Evolutionary conservation across 2,888 invertebrate species (phyloP), one percentile per base, ranked within the genome.

Genomic region (Clostera curtula): DNA sequence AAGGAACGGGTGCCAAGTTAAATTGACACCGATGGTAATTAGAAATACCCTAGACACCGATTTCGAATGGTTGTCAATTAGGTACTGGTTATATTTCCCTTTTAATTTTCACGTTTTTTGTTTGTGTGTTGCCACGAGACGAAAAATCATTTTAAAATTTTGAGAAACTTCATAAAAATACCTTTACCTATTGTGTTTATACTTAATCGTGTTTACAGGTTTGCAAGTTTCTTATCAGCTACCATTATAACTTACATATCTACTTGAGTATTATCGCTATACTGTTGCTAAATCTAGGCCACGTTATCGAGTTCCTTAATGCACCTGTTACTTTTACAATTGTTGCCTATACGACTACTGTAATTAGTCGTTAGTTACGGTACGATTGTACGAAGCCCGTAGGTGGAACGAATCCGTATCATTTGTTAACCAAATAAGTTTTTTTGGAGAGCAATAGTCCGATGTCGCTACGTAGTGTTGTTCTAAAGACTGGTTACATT

Each of bases 251-350:
- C 20, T 20, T 34, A 20, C 5, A 9, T 8, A 10, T 9, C 8
- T 29, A 22, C 27, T 26, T 18, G 14, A 24, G 24, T 37, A 31
- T 39, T 43, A 52, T 44, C 39, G 51, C 30, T 27, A 36, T 37
- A 31, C 40, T 43, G 51, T 44, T 38, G 51, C 30, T 27, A 36
- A 49, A 68, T 63, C 58, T 68, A 64, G 69, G 68, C 48, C 68
- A 49, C 49, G 52, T 49, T 57, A 56, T 61, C 52, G 38, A 43
- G 47, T 56, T 44, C 47, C 44, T 44, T 26, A 17, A 41, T 36
- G 45, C 50, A 57, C 53, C 53, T 57, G 60, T 45, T 30, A 35
- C 33, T 31, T 7, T 9, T 15, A 15, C 10, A 12, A 14, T 15
- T 35, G 30, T 31, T 33, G 31, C 32, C 31, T 24, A 39, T 29